Evolutionary conservation across 1,140 invertebrate species (phyloP), one percentile per base, ranked within the genome.

Genomic region (Cylas formicarius): DNA sequence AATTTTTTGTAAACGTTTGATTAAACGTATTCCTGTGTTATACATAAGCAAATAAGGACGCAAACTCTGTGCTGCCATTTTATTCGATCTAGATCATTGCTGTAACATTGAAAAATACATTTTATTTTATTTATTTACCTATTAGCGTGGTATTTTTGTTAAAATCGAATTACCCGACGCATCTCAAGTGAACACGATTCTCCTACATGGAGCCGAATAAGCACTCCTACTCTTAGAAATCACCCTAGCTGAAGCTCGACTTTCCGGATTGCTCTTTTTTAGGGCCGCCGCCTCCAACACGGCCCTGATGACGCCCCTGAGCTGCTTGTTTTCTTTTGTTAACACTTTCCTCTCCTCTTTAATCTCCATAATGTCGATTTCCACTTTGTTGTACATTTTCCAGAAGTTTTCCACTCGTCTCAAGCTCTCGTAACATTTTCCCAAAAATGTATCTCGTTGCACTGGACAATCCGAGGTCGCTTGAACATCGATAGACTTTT

Each of bases 221-320:
- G 45, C 26, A 21, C 42, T 44, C 27, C 44, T 35, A 10, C 26
- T 40, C 20, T 47, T 46, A 7, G 56, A 56, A 3, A 27, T 35
- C 3, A 39, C 36, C 11, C 42, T 50, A 7, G 53, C 54, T 2
- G 50, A 39, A 17, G 44, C 48, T 35, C 18, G 35, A 46, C 47
- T 55, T 8, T 42, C 41, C 0, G 55, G 46, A 20, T 39, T 33
- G 17, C 14, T 46, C 20, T 46, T 47, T 5, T 46, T 21, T 36
- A 62, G 34, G 29, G 52, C 55, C 10, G 55, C 57, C 7, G 52
- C 52, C 40, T 61, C 57, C 32, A 64, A 42, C 20, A 64, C 41
- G 5, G 45, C 46, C 20, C 56, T 48, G 17, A 64, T 55, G 22
- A 50, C 34, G 4, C 41, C 50, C 28, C 55, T 56, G n/a, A 65